Conservation (phyloP, 2,113 vertebrate genomes). For the human region DNA sequence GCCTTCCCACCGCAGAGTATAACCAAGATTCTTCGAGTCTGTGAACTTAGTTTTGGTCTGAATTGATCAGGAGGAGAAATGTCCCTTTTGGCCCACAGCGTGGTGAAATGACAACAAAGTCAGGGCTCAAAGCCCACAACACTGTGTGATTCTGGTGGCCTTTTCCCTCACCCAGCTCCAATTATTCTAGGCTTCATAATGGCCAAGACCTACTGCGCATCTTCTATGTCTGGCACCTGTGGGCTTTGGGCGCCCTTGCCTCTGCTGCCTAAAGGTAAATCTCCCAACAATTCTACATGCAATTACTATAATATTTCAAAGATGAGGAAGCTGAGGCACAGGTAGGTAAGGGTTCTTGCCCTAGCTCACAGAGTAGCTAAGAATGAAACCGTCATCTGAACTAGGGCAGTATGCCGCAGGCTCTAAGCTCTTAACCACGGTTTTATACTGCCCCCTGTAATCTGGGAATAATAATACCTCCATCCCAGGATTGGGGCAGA, state of each 20-base stretch:
- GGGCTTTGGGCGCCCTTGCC: not conserved
- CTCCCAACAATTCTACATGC: not conserved
- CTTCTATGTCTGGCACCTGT: not conserved
- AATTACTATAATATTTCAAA: not conserved
- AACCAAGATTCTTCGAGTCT: not conserved
- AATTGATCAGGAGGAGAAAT: not conserved
- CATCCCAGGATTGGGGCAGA: conserved; percentile 55
- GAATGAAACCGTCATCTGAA: not conserved
- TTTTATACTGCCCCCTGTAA: conserved; percentile 75
- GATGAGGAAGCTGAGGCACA: conserved; percentile 41
- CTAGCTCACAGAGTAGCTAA: not conserved
- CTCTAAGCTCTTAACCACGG: conserved; percentile 26
- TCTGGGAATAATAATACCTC: conserved; percentile 67
- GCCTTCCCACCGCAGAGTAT: not conserved
- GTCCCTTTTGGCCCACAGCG: not conserved
- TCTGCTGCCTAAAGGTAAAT: not conserved
- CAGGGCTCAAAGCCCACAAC: not conserved
- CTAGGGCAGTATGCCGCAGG: not conserved
- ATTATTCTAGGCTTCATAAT: not conserved
- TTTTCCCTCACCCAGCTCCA: not conserved
- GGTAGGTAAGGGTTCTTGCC: not conserved
- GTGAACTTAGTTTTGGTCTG: not conserved
- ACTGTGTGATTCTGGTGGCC: not conserved
- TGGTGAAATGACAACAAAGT: not conserved
- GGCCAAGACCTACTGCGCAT: not conserved